These are phyloP conservation scores for Nyctereutes procyonoides DNA, from an alignment of 2,113 vertebrate genomes.

Conservation along the genomic window DNA sequence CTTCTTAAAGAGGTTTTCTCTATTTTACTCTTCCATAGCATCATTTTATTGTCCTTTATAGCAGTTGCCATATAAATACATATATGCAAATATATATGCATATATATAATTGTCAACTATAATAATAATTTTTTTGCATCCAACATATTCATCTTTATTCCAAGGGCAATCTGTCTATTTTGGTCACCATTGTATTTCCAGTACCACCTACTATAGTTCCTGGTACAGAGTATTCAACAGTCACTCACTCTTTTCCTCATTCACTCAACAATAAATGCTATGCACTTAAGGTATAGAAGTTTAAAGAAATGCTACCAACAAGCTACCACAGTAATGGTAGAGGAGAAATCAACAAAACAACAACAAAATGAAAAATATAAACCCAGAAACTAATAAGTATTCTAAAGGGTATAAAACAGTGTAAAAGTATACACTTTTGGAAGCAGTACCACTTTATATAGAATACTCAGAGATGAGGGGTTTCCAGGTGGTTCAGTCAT, in stretches of 20 bases:
- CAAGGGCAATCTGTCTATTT: neutral
- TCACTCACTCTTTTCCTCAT: neutral
- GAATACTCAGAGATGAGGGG: neutral
- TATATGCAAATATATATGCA: neutral
- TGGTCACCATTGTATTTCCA: neutral
- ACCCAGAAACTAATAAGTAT: neutral
- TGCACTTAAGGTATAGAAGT: neutral
- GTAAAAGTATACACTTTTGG: neutral
- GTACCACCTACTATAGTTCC: too few species aligned
- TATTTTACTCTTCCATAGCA: neutral
- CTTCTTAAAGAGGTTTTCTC: neutral
- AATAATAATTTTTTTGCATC: neutral
- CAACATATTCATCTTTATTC: neutral
- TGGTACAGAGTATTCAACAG: neutral
- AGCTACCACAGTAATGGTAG: neutral
- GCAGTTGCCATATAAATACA: neutral
- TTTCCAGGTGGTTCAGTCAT: neutral
- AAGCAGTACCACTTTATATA: neutral
- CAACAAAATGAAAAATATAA: neutral
- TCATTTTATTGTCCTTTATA: neutral
- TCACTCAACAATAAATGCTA: neutral
- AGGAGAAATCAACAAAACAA: neutral
- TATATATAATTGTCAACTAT: neutral
- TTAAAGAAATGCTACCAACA: neutral
- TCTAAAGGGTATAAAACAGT: neutral